These are phyloP conservation scores for Lipophrys pholis DNA, from an alignment of 2,113 vertebrate species.

Conservation along the genomic window DNA sequence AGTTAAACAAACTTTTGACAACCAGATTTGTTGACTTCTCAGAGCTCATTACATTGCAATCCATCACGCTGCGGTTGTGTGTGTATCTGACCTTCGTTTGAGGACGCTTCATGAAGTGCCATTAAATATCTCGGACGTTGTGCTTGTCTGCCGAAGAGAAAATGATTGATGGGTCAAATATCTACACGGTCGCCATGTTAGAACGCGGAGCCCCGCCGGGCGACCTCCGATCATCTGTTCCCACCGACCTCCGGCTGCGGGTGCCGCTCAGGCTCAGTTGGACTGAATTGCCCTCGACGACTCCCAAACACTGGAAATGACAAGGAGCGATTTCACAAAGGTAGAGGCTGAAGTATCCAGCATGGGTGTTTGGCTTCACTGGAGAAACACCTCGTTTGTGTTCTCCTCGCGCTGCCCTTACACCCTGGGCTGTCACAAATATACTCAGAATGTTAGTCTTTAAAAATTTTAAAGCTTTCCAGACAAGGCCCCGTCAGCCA, in stretches of 20 bases:
- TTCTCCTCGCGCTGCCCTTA: too few species aligned
- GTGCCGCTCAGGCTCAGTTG: slow-evolving; percentile 52
- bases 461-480: too few species aligned
- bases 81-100: not conserved
- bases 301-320: not conserved
- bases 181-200: slow-evolving; percentile 48
- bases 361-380: too few species aligned
- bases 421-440: too few species aligned
- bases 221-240: slow-evolving; percentile 65
- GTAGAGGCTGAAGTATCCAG: not conserved
- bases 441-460: too few species aligned
- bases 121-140: slow-evolving; percentile 5
- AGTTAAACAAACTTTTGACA: too few species aligned
- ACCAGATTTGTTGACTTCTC: not conserved
- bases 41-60: slow-evolving; percentile 1
- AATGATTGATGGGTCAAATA: slow-evolving; percentile 64
- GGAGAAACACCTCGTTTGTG: too few species aligned
- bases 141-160: not conserved
- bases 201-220: slow-evolving; percentile 35
- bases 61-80: slow-evolving; percentile 20
- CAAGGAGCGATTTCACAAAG: not conserved
- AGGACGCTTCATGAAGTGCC: slow-evolving; percentile 3
- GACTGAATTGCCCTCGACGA: not conserved
- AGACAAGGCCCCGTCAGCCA: too few species aligned
- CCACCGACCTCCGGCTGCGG: slow-evolving; percentile 55